These are phyloP conservation scores for Rhinolophus ferrumequinum DNA, from an alignment of 2,113 vertebrate genomes.

Conservation along the genomic window DNA sequence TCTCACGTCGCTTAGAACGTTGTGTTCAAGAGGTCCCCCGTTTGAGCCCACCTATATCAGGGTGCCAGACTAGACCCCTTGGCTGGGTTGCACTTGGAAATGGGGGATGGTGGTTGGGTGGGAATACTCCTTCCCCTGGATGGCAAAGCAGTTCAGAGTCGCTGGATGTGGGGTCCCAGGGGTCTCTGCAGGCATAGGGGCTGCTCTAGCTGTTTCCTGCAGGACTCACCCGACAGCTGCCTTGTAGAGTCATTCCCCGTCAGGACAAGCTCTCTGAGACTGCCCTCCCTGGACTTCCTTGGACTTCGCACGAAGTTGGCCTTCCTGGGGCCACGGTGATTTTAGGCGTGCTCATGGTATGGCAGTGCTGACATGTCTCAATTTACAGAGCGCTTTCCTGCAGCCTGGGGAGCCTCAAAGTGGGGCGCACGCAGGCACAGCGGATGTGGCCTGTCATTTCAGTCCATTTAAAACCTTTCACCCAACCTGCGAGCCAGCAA, in stretches of 20 bases:
- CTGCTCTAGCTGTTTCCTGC: rapidly evolving
- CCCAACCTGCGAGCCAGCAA: no score
- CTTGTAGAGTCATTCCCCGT: background rate
- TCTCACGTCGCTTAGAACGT: background rate
- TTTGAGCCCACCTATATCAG: background rate
- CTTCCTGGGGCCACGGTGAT: background rate
- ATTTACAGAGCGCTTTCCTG: background rate
- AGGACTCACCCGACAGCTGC: background rate
- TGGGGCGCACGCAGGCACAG: background rate
- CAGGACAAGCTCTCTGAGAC: no score
- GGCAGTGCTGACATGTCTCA: no score
- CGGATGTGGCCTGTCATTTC: background rate
- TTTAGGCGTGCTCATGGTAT: background rate
- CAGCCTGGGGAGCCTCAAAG: background rate
- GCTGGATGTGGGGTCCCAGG: background rate
- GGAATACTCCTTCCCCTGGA: rapidly evolving
- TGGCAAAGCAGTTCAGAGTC: background rate
- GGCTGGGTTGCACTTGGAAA: background rate
- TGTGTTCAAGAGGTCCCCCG: background rate
- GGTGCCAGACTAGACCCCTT: background rate
- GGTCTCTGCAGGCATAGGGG: background rate
- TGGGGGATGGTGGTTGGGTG: background rate
- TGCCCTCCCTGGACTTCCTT: background rate
- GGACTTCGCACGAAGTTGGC: background rate
- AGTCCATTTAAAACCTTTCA: background rate